These are phyloP conservation scores for Pogonomyrmex barbatus DNA, from an alignment of 1,140 invertebrate genomes.

Conservation along the genomic window DNA sequence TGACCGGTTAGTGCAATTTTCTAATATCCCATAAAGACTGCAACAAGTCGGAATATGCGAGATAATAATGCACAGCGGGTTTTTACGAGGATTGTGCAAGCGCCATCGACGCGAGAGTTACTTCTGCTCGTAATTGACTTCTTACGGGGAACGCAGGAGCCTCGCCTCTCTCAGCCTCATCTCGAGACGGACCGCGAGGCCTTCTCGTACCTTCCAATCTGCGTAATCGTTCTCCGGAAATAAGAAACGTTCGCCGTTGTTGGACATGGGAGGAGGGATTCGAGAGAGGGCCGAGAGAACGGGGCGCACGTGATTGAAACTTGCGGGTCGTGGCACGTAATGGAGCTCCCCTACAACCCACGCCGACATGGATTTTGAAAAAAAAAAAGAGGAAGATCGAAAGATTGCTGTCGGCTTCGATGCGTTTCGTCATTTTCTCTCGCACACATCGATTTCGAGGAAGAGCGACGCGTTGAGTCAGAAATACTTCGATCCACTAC, in stretches of 20 bases:
- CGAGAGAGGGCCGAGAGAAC: neutral
- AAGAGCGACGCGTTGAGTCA: neutral
- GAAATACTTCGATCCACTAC: neutral
- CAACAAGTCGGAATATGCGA: neutral
- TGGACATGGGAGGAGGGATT: neutral
- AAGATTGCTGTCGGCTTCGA: conserved; percentile 18
- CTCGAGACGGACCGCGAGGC: conserved; percentile 39
- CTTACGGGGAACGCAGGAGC: conserved; percentile 8
- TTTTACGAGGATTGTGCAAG: conserved; percentile 30
- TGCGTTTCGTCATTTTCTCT: conserved; percentile 20
- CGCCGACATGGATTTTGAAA: conserved; percentile 14
- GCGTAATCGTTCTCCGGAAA: conserved; percentile 79
- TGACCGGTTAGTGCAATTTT: neutral
- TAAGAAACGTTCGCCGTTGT: conserved; percentile 72
- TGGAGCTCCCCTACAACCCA: conserved; percentile 48
- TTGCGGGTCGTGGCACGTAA: conserved; percentile 56
- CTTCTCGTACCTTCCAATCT: conserved; percentile 79
- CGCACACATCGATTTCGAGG: neutral
- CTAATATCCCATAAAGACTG: conserved; percentile 12
- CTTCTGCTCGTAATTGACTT: conserved; percentile 54
- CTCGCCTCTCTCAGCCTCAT: conserved; percentile 65
- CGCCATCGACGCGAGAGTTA: conserved; percentile 20
- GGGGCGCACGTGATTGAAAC: conserved; percentile 68
- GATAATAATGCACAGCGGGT: conserved; percentile 8
- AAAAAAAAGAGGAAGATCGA: neutral